A percentile compares a stretch with the other conserved stretches of the same genome.
Conservation (phyloP, 2,113 vertebrate species). For the Candoia aspera region DNA sequence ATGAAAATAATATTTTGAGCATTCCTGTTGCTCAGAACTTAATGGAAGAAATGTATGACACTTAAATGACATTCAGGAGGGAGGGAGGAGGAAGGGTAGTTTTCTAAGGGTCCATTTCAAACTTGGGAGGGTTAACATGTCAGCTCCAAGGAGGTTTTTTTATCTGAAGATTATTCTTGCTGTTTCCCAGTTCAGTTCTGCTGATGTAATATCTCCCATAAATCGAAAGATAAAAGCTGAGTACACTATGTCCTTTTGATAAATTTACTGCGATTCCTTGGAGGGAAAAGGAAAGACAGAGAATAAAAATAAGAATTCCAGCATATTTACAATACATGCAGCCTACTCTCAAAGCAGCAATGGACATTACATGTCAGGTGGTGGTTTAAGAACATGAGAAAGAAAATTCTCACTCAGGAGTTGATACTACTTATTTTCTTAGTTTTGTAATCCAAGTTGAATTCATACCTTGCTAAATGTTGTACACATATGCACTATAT, state of each 20-base stretch:
- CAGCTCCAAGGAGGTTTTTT: neutral
- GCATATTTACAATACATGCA: slow-evolving; percentile 16
- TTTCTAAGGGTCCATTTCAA: neutral
- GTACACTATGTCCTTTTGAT: slow-evolving; percentile 33
- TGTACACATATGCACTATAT: neutral
- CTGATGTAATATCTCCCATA: slow-evolving; percentile 40
- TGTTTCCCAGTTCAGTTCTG: slow-evolving; percentile 36
- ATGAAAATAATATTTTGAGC: neutral
- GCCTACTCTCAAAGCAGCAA: slow-evolving; percentile 14
- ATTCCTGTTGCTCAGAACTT: neutral
- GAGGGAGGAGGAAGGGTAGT: neutral
- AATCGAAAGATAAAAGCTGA: slow-evolving; percentile 39
- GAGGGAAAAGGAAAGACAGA: slow-evolving; percentile 8
- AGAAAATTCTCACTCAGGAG: neutral
- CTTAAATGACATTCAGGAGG: neutral
- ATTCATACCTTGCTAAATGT: neutral
- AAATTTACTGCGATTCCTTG: slow-evolving; percentile 36
- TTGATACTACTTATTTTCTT: neutral
- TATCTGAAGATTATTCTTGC: neutral
- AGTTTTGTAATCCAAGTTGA: neutral
- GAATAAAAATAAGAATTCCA: slow-evolving; percentile 22
- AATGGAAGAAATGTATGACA: neutral
- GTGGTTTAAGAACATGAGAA: neutral
- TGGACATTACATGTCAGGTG: neutral
- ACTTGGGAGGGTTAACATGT: slow-evolving; percentile 6